Evolutionary conservation across 2,113 vertebrate genomes (phyloP), one percentile per base, ranked within the genome.

Genomic region (Pandion haliaetus): DNA sequence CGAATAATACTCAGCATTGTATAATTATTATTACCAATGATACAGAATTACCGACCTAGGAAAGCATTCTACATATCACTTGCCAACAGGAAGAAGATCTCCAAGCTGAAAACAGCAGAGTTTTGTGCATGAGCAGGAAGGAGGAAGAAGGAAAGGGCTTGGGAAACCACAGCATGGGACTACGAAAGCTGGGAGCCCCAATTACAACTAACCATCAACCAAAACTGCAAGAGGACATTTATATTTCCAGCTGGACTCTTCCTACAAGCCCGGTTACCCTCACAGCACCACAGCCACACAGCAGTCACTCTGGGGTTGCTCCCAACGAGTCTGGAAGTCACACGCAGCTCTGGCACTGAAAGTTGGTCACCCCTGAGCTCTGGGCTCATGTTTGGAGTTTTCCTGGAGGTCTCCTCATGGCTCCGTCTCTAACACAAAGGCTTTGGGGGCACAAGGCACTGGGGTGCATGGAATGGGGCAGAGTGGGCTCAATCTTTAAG

Each of bases 121-220:
- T 17, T 87, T 61, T 0, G 0, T 36, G 20, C 25, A 82, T 4
- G 26, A 86, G 42, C 40, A 78, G 20, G 8, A 71, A 74, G 34
- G 18, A 84, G 16, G 13, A 73, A 84, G 16, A 11, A 73, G 5
- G 6, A 74, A 84, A 74, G 32, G 45, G 47, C 32, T 89, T 42
- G 0, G 0, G 85, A 89, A 23, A 86, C 10, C 31, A 61, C 17
- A 54, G 40, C 1, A 0, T 6, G 2, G 29, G 45, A 78, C 32
- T 32, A 76, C 40, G 24, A 65, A 20, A 69, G 10, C 54, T 70
- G 18, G 15, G 40, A 92, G 34, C 14, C 24, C 29, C 26, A 67
- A 6, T 13, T 78, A 55, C 38, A 88, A 17, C 24, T 34, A 87
- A 31, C 25, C 47, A 72, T 23, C 61, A 49, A 62, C 5, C 28